Evolutionary conservation across 2,797 vertebrate genomes (phyloP), one percentile per base, ranked within the genome.

Genomic region (Psittacula echo): DNA sequence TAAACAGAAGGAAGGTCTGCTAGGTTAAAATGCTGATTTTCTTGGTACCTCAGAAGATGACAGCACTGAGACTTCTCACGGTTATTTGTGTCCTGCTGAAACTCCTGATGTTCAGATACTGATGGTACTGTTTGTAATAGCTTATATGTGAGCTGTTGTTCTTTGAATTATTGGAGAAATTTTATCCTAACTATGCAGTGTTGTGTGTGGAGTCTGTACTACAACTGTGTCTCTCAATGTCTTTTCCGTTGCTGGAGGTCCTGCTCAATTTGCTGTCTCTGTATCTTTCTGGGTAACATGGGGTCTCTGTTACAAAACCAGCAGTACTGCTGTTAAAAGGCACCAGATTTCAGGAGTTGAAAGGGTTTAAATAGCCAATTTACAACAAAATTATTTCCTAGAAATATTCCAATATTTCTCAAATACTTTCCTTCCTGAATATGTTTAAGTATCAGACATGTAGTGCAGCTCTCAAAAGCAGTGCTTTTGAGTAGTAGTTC

Each of bases 41-140:
- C 44, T 37, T 60, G 14, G 4, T 85, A 22, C 80, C 41, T 22
- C 27, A 47, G 50, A 67, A 72, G 29, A 62, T 54, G 37, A 91
- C 13, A 47, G 47, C 2, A 1, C 4, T 87, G 53, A 48, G 53
- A 48, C 22, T 81, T 87, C 2, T 22, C 30, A 22, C 0, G 0
- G 56, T 42, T 65, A 37, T 37, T 58, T 62, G 11, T 62, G 19
- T 54, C 32, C 47, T 51, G 54, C 13, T 87, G 51, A 60, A 87
- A 76, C 58, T 41, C 26, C 10, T 1, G 1, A 11, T 7, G 15
- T 60, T 60, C 56, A 24, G n/a, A 24, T 37, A 18, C 23, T 60
- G 58, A 37, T 60, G 15, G 17, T 51, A 18, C 19, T 11, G 20
- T 3, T 54, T 17, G 15, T 24, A 80, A 15, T 6, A 24, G n/a